Evolutionary conservation across 2,113 vertebrate species (phyloP).

Genomic region (Calyptomena viridis): DNA sequence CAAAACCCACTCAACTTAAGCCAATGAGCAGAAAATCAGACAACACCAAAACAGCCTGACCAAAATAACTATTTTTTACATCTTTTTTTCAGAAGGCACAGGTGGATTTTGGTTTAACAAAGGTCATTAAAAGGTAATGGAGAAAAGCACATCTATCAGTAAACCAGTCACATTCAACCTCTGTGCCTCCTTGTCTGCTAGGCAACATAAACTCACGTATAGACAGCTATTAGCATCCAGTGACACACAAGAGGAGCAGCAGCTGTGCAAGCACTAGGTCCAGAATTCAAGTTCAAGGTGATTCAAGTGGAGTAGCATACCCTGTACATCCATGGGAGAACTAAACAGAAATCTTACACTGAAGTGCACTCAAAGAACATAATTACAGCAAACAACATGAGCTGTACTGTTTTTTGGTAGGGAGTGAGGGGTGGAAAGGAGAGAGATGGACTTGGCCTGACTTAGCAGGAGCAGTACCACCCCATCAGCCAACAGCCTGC

Average conservation of each 20-base stretch:
- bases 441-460: not conserved
- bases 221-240: conserved; percentile 26
- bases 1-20: not conserved
- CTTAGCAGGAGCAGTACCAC: not conserved
- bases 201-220: not conserved
- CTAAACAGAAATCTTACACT: not conserved
- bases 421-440: rapidly evolving
- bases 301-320: not conserved
- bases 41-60: not conserved
- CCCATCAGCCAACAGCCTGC: not conserved
- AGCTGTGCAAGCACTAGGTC: not conserved
- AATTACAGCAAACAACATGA: not conserved
- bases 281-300: conserved; percentile 4
- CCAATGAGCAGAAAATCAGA: not conserved
- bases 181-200: not conserved
- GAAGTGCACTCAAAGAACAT: not conserved
- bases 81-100: not conserved
- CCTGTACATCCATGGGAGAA: not conserved
- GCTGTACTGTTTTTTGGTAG: not conserved
- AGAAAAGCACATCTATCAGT: conserved; percentile 38
- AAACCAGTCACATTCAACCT: conserved; percentile 48
- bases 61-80: not conserved
- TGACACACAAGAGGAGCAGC: not conserved
- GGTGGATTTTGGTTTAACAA: not conserved
- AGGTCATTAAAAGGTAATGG: conserved; percentile 26